Percentiles rank a stretch among this genome's conserved stretches.
Conservation (phyloP, 2,113 vertebrate genomes). For the Neotoma lepida region DNA sequence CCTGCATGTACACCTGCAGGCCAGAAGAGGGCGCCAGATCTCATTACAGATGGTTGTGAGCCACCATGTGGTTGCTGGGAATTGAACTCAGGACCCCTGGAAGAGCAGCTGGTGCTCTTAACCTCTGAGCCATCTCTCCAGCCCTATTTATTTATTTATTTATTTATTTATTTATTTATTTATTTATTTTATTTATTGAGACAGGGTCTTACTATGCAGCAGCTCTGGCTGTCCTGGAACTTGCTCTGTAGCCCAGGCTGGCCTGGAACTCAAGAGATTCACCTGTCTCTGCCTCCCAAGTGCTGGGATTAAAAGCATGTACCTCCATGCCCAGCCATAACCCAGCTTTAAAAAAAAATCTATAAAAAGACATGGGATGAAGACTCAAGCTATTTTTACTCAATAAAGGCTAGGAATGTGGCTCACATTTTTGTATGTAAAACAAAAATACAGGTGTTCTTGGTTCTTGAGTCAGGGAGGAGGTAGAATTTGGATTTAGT, state of each 20-base stretch:
- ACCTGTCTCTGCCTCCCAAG: neutral
- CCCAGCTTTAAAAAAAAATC: neutral
- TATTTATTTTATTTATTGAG: neutral
- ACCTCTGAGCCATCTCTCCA: neutral
- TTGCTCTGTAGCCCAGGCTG: neutral
- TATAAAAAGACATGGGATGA: neutral
- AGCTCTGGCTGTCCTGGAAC: neutral
- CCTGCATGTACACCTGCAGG: neutral
- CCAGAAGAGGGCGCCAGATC: neutral
- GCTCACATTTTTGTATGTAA: neutral
- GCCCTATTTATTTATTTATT: neutral
- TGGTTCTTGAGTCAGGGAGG: neutral
- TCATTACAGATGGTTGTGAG: neutral
- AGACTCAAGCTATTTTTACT: constrained; percentile 24
- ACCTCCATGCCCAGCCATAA: neutral
- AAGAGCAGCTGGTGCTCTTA: neutral
- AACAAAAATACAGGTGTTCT: neutral
- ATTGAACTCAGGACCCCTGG: neutral
- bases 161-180: neutral
- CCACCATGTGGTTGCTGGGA: neutral
- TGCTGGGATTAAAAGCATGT: neutral
- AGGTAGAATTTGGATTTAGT: neutral
- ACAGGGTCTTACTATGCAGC: neutral
- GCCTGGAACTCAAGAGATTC: neutral
- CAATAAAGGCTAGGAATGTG: neutral